Percentiles rank a stretch among this genome's conserved stretches.
Evolutionary conservation across 2,797 vertebrate species (phyloP).

Genomic region (Tangara arthus): DNA sequence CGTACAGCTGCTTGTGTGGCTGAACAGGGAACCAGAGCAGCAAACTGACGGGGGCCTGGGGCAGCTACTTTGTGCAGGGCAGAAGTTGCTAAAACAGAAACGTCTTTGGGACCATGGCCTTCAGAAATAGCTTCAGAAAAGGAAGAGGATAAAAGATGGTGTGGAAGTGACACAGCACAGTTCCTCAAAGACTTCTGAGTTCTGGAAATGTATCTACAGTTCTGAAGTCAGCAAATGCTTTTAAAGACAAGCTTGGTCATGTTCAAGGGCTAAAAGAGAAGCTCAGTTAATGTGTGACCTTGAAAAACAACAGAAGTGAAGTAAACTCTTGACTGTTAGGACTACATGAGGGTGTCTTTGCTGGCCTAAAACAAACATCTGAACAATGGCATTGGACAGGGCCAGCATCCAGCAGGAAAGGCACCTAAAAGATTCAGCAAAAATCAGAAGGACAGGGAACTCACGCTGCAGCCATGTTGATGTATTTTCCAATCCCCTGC

Average conservation of each 20-base stretch:
- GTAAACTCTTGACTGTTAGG: background rate
- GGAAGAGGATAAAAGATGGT: slow-evolving; percentile 2
- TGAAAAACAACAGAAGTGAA: background rate
- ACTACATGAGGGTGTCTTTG: background rate
- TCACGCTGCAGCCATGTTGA: slow-evolving; percentile 86
- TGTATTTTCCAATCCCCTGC: slow-evolving; percentile 93
- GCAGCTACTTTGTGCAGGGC: background rate
- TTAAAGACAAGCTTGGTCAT: background rate
- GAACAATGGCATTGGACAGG: background rate
- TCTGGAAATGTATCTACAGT: background rate
- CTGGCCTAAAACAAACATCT: background rate
- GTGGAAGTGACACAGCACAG: background rate
- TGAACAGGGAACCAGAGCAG: background rate
- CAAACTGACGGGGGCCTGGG: background rate
- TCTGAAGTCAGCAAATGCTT: background rate
- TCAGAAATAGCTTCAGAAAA: slow-evolving; percentile 28
- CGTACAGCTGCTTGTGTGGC: background rate
- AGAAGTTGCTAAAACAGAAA: background rate
- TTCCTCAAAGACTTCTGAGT: background rate
- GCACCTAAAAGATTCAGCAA: background rate
- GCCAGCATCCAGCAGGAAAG: background rate
- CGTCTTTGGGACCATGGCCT: background rate
- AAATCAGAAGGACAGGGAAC: slow-evolving; percentile 33
- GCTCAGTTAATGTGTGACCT: background rate
- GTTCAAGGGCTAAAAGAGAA: background rate